Conservation (phyloP, 1,140 invertebrate genomes). For the Drosophila takahashii region DNA sequence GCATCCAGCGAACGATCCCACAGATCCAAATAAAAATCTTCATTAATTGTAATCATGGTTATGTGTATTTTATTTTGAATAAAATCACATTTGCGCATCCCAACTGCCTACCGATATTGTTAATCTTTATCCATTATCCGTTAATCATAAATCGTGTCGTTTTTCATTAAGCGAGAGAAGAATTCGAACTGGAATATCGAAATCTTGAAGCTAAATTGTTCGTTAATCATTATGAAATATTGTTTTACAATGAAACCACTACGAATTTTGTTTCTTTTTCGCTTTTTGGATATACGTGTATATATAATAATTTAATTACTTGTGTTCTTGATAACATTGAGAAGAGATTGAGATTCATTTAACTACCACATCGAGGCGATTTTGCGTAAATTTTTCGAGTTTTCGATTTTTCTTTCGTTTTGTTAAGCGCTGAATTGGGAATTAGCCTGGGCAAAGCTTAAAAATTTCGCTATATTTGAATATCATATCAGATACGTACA, state of each 20-base stretch:
- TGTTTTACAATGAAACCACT: conserved; percentile 84
- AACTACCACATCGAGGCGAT: conserved; percentile 80
- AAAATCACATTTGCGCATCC: conserved; percentile 84
- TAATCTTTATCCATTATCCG: conserved; percentile 24
- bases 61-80: conserved; percentile 84
- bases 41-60: conserved; percentile 72
- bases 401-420: conserved; percentile 28
- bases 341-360: conserved; percentile 83
- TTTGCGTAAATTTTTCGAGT: conserved; percentile 49
- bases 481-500: conserved; percentile 44
- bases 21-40: conserved; percentile 75
- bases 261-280: conserved; percentile 68
- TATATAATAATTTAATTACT: conserved; percentile 55
- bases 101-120: conserved; percentile 47
- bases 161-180: conserved; percentile 45
- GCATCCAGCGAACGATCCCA: conserved; percentile 38
- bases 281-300: conserved; percentile 38
- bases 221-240: conserved; percentile 70
- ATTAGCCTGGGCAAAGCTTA: conserved; percentile 65
- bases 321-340: conserved; percentile 73
- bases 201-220: conserved; percentile 55
- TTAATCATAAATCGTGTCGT: conserved; percentile 35
- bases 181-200: conserved; percentile 44
- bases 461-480: conserved; percentile 77
- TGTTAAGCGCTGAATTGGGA: conserved; percentile 55